Conservation (phyloP, 1,140 invertebrate species). For the Meloidogyne exigua region DNA sequence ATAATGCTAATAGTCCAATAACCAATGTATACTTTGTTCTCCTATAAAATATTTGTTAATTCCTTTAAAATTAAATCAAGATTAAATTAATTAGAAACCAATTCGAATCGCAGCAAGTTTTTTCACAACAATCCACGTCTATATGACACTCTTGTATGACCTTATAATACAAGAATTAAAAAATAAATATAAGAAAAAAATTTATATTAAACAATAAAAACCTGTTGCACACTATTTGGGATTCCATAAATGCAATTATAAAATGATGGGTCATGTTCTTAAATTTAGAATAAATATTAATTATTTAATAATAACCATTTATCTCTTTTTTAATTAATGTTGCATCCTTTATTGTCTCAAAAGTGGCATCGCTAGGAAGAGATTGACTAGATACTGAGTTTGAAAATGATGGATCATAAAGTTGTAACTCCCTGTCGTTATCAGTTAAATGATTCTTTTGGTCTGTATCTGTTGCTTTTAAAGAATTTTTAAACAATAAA, state of each 20-base stretch:
- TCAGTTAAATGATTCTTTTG: not conserved
- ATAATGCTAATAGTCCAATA: conserved; percentile 13
- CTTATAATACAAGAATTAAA: not conserved
- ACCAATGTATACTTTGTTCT: conserved; percentile 5
- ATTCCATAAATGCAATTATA: conserved; percentile 29
- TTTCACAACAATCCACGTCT: conserved; percentile 22
- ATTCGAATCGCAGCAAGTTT: conserved; percentile 22
- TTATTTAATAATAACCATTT: not conserved
- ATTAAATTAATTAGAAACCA: conserved; percentile 2
- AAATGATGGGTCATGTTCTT: conserved; percentile 23
- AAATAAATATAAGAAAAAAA: too few relatives aligned
- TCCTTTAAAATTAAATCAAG: not conserved
- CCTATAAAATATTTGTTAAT: conserved; percentile 10
- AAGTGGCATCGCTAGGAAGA: not conserved
- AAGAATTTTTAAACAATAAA: too few relatives aligned
- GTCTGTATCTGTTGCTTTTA: not conserved
- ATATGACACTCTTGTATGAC: conserved; percentile 25
- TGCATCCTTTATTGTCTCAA: not conserved
- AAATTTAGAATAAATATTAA: not conserved
- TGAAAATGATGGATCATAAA: not conserved
- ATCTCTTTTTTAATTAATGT: conserved; percentile 12
- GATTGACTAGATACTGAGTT: not conserved
- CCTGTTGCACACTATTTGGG: conserved; percentile 19
- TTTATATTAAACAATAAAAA: too few relatives aligned
- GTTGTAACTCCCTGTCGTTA: not conserved